These are phyloP conservation scores for human DNA, from an alignment of 2,113 vertebrate species.

Conservation along the genomic window DNA sequence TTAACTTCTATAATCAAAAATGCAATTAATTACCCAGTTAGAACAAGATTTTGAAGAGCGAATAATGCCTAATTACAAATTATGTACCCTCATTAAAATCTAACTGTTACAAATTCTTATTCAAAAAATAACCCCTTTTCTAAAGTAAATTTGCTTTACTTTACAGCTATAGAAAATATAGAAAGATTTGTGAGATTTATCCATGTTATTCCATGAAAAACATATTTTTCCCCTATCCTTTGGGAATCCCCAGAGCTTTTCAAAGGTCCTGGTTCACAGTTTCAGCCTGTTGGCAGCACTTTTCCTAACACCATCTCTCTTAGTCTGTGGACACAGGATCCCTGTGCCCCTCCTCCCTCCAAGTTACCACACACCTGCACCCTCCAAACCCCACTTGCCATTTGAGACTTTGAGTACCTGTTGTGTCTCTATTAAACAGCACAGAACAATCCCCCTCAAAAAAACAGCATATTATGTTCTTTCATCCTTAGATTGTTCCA, in stretches of 20 bases:
- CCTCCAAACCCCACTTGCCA: neutral
- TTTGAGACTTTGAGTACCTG: neutral
- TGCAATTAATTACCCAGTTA: slow-evolving; percentile 75
- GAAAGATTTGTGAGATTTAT: too few species aligned
- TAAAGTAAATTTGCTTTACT: slow-evolving; percentile 37
- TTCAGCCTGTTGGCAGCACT: neutral
- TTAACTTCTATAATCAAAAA: slow-evolving; percentile 73
- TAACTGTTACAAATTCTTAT: slow-evolving; percentile 61
- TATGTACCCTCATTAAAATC: slow-evolving; percentile 73
- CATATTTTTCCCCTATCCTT: neutral
- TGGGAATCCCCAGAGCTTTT: neutral
- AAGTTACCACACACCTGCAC: too few species aligned
- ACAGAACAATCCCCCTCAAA: neutral
- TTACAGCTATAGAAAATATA: slow-evolving; percentile 4
- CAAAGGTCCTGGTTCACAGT: neutral
- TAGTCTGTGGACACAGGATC: neutral
- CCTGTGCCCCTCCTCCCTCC: neutral
- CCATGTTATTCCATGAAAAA: neutral
- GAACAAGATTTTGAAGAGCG: slow-evolving; percentile 72
- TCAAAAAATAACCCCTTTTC: slow-evolving; percentile 61
- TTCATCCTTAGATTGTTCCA: neutral
- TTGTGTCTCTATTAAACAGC: neutral
- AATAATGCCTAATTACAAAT: slow-evolving; percentile 74
- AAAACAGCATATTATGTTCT: neutral
- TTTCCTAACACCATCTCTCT: neutral